phyloP scores from a whole-genome alignment of 2,797 vertebrate species.

The Phylloscopus collybita region DNA sequence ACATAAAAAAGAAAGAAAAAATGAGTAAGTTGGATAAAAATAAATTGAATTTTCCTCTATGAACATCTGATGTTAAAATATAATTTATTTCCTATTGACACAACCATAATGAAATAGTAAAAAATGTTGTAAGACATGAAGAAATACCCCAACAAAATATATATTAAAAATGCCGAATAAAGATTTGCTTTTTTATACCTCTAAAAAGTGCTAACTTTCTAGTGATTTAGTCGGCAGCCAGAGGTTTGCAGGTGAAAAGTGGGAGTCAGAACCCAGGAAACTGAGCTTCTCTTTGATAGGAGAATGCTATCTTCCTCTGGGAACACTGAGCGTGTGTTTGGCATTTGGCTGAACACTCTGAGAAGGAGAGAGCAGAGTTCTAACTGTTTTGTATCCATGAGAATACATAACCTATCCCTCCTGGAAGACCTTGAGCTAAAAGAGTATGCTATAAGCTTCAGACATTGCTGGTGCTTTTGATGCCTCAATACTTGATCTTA shows the following conservation, averaged over 20 bases:
- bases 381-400: neutral
- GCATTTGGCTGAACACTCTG: neutral
- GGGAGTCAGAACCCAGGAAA: neutral
- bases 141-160: neutral
- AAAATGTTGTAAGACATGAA: neutral
- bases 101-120: neutral
- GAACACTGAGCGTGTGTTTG: rapidly evolving
- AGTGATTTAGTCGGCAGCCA: neutral
- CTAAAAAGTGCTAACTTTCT: neutral
- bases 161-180: neutral
- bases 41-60: neutral
- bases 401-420: neutral
- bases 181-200: neutral
- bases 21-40: neutral
- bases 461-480: neutral
- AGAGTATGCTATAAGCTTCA: neutral
- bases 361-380: neutral
- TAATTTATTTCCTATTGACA: neutral
- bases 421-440: neutral
- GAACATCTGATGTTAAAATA: neutral
- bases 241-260: neutral
- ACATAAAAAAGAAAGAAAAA: neutral
- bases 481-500: neutral
- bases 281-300: neutral
- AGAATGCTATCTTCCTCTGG: neutral